Evolutionary conservation across 2,113 vertebrate species (phyloP), one percentile per base, ranked within the genome.

Genomic region (Bettongia penicillata): DNA sequence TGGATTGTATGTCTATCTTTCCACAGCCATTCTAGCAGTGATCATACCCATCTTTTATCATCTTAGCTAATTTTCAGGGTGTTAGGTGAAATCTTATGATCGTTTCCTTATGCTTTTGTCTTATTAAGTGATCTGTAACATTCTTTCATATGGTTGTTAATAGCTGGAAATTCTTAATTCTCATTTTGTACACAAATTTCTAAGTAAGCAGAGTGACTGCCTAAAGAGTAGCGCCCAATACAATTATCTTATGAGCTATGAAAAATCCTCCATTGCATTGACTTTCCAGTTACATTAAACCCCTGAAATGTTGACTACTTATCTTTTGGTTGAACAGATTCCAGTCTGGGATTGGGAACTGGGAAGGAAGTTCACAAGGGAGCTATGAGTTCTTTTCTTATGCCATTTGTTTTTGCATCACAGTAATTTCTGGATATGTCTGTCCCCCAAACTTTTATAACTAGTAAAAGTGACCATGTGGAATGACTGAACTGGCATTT

Each of bases 241-340:
- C 91, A 92, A 97, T 94, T 95, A 84, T 84, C 68, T 19, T 95
- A 93, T 93, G 93, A 93, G 51, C 53, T 52, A 57, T 94, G 91
- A 68, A 91, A 92, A 93, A n/a, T 23, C 51, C 50, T 91, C 0
- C n/a, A 93, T 90, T 37, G 16, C 2, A 22, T 95, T 96, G 94
- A 31, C 8, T 95, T 95, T 94, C 53, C 53, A 37, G 26, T 84
- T 93, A 37, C 89, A 51, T 51, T 93, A 93, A 91, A 93, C n/a
- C 23, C 26, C 31, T 91, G n/a, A 43, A 84, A 84, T 84, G 16
- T 84, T 84, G 68, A 43, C n/a, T 84, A 43, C 84, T 89, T 0
- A 93, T 8, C 53, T 95, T 96, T 94, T 94, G 48, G 26, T 55
- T 57, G 90, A 95, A 7, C 53, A 95, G 9, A 84, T 3, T 93